Percentiles rank a stretch among this genome's conserved stretches.
These are phyloP conservation scores for Xyrichtys novacula DNA, from an alignment of 2,797 vertebrate genomes.

Conservation along the genomic window DNA sequence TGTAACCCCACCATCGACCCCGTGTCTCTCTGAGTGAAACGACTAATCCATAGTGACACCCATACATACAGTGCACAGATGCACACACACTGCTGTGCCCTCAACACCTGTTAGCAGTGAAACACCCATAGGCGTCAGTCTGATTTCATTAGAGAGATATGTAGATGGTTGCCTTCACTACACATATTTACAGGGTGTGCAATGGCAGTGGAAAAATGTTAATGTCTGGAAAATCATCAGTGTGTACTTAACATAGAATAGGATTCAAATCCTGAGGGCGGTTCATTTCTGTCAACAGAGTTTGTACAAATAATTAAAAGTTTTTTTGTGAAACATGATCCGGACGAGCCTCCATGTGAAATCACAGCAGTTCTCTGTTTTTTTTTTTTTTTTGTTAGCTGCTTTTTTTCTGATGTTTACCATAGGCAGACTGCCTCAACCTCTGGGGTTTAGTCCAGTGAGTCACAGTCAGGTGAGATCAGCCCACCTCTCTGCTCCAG, in stretches of 20 bases:
- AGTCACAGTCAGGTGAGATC: slow-evolving; percentile 39
- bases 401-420: slow-evolving; percentile 56
- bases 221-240: background rate
- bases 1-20: slow-evolving; percentile 52
- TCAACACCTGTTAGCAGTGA: slow-evolving; percentile 57
- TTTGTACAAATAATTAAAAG: background rate
- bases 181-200: background rate
- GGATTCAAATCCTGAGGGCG: no score
- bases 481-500: background rate
- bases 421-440: slow-evolving; percentile 32
- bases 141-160: slow-evolving; percentile 32
- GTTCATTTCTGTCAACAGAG: no score
- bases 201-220: background rate
- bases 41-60: slow-evolving; percentile 64
- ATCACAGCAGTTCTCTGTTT: slow-evolving; percentile 11
- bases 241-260: background rate
- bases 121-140: slow-evolving; percentile 17
- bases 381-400: slow-evolving; percentile 37
- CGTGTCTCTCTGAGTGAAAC: slow-evolving; percentile 36
- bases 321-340: no score
- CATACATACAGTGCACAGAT: slow-evolving; percentile 39
- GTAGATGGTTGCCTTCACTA: background rate
- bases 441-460: slow-evolving; percentile 29
- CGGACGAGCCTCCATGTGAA: background rate
- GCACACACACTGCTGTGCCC: slow-evolving; percentile 16